Percentiles rank a stretch among this genome's conserved stretches.
phyloP scores from a whole-genome alignment of 2,113 vertebrate species.

The Cairina moschata region DNA sequence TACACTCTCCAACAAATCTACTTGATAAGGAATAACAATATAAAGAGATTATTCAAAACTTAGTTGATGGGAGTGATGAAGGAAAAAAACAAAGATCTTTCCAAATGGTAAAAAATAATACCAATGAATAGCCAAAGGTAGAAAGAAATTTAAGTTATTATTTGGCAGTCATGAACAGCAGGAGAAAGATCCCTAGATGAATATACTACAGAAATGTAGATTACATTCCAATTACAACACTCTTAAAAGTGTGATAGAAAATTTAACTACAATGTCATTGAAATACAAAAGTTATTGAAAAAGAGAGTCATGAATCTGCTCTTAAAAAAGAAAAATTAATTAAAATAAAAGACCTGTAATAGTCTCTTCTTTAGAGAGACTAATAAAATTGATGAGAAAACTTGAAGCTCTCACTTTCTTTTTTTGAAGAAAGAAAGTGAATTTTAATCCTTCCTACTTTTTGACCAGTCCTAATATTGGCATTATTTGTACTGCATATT shows the following conservation, averaged over 20 bases:
- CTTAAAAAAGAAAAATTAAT: background rate
- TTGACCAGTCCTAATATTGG: background rate
- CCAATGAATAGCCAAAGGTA: background rate
- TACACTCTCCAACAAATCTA: accelerated
- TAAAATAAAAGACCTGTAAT: background rate
- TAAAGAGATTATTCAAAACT: background rate
- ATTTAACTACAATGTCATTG: background rate
- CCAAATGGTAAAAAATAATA: background rate
- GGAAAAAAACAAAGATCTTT: background rate
- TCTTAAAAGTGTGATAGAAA: background rate
- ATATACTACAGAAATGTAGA: background rate
- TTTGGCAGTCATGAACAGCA: background rate
- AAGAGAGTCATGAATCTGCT: background rate
- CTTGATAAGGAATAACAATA: background rate
- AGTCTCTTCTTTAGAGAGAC: background rate
- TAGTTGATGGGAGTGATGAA: background rate
- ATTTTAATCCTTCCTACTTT: background rate
- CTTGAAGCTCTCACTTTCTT: background rate
- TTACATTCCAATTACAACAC: background rate
- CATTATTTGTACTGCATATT: background rate
- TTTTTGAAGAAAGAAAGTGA: background rate
- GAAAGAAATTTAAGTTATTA: background rate
- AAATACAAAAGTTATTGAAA: background rate
- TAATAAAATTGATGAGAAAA: background rate
- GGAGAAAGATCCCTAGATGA: background rate